A percentile compares a stretch with the other conserved stretches of the same genome.
These are phyloP conservation scores for Mamestra brassicae DNA, from an alignment of 2,888 invertebrate species.

Conservation along the genomic window DNA sequence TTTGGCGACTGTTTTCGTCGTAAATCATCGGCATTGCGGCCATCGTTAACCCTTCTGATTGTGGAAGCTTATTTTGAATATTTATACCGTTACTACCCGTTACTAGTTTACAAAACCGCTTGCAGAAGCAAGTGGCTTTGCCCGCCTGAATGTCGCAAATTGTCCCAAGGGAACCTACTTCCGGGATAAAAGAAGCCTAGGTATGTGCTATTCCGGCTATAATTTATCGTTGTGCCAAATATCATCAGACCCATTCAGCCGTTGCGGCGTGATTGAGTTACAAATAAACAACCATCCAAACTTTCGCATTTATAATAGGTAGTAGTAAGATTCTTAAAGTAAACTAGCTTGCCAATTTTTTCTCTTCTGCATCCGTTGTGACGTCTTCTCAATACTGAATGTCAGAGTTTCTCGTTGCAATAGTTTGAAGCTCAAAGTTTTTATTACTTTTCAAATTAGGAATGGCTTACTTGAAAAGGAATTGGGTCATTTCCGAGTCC, in stretches of 20 bases:
- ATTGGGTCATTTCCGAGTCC: constrained; percentile 93
- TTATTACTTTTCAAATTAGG: constrained; percentile 36
- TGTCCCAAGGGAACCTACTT: no score
- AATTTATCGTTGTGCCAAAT: no score
- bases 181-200: no score
- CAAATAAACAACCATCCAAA: no score
- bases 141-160: background rate
- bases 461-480: constrained; percentile 83
- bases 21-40: constrained; percentile 48
- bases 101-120: background rate
- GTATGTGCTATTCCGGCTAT: no score
- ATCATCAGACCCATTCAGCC: no score
- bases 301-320: no score
- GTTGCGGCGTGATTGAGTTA: no score
- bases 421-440: constrained; percentile 35
- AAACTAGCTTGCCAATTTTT: background rate
- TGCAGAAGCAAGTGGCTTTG: no score
- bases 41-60: constrained; percentile 41
- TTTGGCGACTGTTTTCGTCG: constrained; percentile 40
- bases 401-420: background rate
- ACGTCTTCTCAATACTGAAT: constrained; percentile 14
- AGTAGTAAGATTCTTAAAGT: background rate
- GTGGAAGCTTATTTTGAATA: constrained; percentile 18
- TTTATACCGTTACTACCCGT: background rate
- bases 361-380: constrained; percentile 1